Evolutionary conservation across 2,888 invertebrate genomes (phyloP).

Genomic region (Bombylius discolor): DNA sequence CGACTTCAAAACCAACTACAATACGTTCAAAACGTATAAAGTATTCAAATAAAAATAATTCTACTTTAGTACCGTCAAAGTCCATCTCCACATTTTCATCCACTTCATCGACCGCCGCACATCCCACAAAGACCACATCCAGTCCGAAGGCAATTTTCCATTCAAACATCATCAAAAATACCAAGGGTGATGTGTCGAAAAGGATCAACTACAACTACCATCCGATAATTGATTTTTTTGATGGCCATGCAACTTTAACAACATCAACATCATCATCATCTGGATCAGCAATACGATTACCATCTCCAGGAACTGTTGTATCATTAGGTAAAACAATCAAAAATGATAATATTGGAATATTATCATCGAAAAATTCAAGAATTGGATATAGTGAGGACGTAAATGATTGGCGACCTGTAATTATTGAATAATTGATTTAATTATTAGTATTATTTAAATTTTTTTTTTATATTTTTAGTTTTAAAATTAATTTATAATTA

Average conservation of each 20-base stretch:
- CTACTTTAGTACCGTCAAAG: constrained; percentile 11
- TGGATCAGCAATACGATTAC: constrained; percentile 19
- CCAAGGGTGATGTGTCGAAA: constrained; percentile 23
- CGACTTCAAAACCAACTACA: constrained; percentile 20
- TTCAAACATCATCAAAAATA: constrained; percentile 2
- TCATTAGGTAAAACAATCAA: constrained; percentile 6
- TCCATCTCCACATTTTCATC: neutral
- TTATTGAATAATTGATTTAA: neutral
- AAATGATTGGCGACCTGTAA: constrained; percentile 2
- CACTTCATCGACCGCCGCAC: constrained; percentile 12
- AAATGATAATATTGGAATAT: neutral
- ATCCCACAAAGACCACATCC: neutral
- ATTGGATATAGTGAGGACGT: neutral
- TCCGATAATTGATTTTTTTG: constrained; percentile 71
- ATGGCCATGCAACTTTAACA: constrained; percentile 23
- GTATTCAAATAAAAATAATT: constrained; percentile 21
- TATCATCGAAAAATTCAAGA: neutral
- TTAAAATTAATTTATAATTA: too few relatives aligned
- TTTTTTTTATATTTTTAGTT: too few relatives aligned
- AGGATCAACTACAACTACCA: constrained; percentile 70
- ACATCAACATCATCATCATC: constrained; percentile 13
- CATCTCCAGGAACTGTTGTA: constrained; percentile 23
- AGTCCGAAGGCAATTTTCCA: constrained; percentile 3
- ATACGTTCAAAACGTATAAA: constrained; percentile 30
- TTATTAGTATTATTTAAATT: too few relatives aligned